Conservation (phyloP, 2,888 invertebrate genomes). For the Sinohyriopsis cumingii region DNA sequence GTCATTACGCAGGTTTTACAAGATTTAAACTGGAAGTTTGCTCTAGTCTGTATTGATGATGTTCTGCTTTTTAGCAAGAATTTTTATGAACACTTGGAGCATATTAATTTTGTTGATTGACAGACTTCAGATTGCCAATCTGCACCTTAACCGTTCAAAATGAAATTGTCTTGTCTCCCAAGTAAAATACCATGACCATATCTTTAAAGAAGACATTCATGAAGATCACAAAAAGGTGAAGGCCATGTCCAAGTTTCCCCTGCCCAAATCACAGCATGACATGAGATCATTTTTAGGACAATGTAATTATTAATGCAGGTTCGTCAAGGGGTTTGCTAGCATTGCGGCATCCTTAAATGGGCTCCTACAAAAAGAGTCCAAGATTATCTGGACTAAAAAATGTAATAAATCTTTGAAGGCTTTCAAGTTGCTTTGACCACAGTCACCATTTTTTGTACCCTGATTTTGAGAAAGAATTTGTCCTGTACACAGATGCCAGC, state of each 20-base stretch:
- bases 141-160: slow-evolving; percentile 9
- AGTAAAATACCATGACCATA: slow-evolving; percentile 36
- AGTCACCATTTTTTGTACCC: slow-evolving; percentile 32
- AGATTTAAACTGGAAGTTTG: too few species aligned
- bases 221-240: slow-evolving; percentile 25
- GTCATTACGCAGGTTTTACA: too few species aligned
- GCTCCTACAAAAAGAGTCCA: slow-evolving; percentile 21
- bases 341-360: slow-evolving; percentile 29
- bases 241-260: slow-evolving; percentile 13
- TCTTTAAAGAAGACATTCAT: slow-evolving; percentile 26
- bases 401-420: slow-evolving; percentile 17
- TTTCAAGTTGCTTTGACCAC: slow-evolving; percentile 13
- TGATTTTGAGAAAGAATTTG: slow-evolving; percentile 24
- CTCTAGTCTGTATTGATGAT: too few species aligned
- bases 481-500: slow-evolving; percentile 28
- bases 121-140: slow-evolving; percentile 21
- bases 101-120: slow-evolving; percentile 27
- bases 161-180: slow-evolving; percentile 29
- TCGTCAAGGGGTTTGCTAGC: slow-evolving; percentile 24
- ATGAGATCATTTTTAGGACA: slow-evolving; percentile 30
- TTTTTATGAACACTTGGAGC: slow-evolving; percentile 31
- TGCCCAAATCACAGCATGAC: slow-evolving; percentile 25
- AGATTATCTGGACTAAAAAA: slow-evolving; percentile 26
- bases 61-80: slow-evolving; percentile 3
- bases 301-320: slow-evolving; percentile 25